Base-by-base conservation (phyloP, 2,888 invertebrate genomes). In the Hirudinaria manillensis region DNA sequence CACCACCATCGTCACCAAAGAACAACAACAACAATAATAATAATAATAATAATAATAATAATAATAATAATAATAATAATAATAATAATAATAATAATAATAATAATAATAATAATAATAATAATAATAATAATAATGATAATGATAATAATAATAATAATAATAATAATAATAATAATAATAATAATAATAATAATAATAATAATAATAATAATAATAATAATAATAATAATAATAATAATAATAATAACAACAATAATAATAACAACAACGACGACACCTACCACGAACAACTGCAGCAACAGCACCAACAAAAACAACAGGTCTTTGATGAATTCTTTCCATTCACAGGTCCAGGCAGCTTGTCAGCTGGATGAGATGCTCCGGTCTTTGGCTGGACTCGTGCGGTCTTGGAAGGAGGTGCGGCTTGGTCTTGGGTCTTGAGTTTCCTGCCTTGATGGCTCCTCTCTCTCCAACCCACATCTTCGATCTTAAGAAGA, bases 241-340 rank as follows among this genome's bases (percentile, higher is more conserved):
- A 66, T 24, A 66, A 66, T 10, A 13, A 10, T 19, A 24, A 10
- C n/a, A 19, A 13, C 10, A 66, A 27, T 24, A 66, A 24, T 24
- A 16, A 27, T 13, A 66, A 29, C 34, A 13, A 51, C 24, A 45
- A 45, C 19, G 55, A 53, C 16, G 4, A 45, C 32, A 67, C 68
- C 13, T 2, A 76, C 76, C 76, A 76, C 29, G 74, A 76, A 27
- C 76, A 76, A 27, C 74, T 76, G 71, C 76, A 76, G 74, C 76
- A 76, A 34, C 76, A 76, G 51, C 76, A 76, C 76, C 76, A 76
- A 36, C 76, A 74, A 53, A 76, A 76, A 53, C 74, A 76, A 38
- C 76, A 76, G 19, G 76, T 76, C 21, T 73, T 76, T 21, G 76
- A 76, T 21, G 70, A 75, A 19, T 72, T 72, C 21, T 55, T 72